These are phyloP conservation scores for Parascotia fuliginaria DNA, from an alignment of 2,888 invertebrate genomes.

Conservation along the genomic window DNA sequence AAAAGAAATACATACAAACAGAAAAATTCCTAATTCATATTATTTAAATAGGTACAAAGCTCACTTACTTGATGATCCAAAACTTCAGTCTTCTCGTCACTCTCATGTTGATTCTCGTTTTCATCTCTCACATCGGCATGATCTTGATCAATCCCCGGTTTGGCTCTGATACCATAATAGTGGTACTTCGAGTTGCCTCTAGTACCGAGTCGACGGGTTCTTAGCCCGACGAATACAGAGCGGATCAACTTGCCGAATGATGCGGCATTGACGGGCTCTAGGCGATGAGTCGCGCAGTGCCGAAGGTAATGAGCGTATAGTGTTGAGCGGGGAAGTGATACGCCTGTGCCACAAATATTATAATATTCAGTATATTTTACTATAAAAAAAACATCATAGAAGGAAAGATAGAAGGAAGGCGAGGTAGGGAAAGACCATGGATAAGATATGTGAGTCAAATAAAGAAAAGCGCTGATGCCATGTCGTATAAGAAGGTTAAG, in stretches of 20 bases:
- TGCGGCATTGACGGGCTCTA: slow-evolving; percentile 99
- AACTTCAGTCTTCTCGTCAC: slow-evolving; percentile 53
- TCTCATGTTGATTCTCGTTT: slow-evolving; percentile 36
- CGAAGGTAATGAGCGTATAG: slow-evolving; percentile 98
- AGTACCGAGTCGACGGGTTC: slow-evolving; percentile 98
- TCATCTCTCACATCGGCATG: slow-evolving; percentile 31
- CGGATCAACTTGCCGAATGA: slow-evolving; percentile 99
- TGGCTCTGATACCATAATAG: slow-evolving; percentile 99
- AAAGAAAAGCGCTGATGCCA: too few species aligned
- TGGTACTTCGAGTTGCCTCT: slow-evolving; percentile 99
- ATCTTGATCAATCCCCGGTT: slow-evolving; percentile 75
- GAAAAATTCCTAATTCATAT: too few species aligned
- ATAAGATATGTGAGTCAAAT: too few species aligned
- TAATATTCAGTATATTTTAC: neutral
- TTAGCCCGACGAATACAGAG: slow-evolving; percentile 97
- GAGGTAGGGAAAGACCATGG: too few species aligned
- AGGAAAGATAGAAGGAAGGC: too few species aligned
- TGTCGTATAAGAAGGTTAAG: too few species aligned
- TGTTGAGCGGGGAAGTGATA: slow-evolving; percentile 96
- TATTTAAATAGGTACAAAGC: too few species aligned
- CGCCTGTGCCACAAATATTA: slow-evolving; percentile 73
- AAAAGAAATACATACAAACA: too few species aligned
- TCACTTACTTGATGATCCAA: slow-evolving; percentile 51
- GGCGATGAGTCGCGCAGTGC: slow-evolving; percentile 96
- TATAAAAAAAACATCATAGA: too few species aligned